Percentiles rank a stretch among this genome's conserved stretches.
Evolutionary conservation across 2,888 invertebrate species (phyloP).

Genomic region (Dicranocentrus wangi): DNA sequence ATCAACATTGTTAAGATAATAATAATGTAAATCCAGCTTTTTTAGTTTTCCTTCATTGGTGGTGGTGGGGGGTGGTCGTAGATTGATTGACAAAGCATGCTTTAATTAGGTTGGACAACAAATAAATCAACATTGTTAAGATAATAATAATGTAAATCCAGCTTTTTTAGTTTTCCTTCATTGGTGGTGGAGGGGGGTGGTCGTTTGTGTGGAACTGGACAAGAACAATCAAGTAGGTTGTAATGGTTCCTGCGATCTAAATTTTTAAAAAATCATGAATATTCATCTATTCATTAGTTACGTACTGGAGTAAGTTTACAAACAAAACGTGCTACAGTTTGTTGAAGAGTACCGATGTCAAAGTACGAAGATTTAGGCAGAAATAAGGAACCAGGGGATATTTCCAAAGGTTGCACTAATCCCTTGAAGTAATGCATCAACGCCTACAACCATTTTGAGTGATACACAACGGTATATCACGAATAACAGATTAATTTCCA

Average conservation of each 20-base stretch:
- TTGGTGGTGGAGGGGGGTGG: no score
- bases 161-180: no score
- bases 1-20: no score
- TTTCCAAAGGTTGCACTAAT: not conserved
- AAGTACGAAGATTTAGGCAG: not conserved
- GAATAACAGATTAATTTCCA: no score
- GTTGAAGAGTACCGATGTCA: not conserved
- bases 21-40: no score
- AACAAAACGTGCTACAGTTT: not conserved
- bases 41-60: no score
- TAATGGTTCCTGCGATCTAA: constrained; percentile 16
- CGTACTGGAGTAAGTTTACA: not conserved
- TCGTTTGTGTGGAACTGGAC: constrained; percentile 36
- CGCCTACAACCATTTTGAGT: not conserved
- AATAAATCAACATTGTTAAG: no score
- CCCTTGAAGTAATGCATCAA: not conserved
- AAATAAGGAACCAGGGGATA: constrained; percentile 5
- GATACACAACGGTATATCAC: no score
- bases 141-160: no score
- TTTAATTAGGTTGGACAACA: no score
- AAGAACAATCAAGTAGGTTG: constrained; percentile 32
- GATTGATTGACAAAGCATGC: no score
- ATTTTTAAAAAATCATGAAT: not conserved
- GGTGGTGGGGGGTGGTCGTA: no score
- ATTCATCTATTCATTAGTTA: not conserved